These are phyloP conservation scores for Lepidothrix coronata DNA, from an alignment of 2,113 vertebrate species.

Conservation along the genomic window DNA sequence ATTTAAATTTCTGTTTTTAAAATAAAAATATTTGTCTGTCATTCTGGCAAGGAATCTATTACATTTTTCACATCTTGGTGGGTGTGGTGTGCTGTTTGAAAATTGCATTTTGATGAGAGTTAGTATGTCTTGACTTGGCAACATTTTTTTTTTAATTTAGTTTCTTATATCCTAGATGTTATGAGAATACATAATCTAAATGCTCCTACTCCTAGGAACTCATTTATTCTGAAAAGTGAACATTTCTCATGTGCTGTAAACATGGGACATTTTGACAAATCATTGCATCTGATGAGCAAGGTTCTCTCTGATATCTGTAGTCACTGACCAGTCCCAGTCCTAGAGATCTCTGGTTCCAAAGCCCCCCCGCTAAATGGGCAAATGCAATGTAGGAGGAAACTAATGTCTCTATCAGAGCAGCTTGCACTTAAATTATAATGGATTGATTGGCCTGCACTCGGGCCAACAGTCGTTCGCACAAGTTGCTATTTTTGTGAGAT, in stretches of 20 bases:
- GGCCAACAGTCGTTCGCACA: neutral
- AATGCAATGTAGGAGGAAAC: neutral
- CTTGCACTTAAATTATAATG: conserved; percentile 11
- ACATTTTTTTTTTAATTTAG: neutral
- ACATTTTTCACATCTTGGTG: neutral
- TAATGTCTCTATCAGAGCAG: neutral
- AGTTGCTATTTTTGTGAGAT: neutral
- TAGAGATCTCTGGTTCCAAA: neutral
- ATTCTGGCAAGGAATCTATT: neutral
- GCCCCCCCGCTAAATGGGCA: neutral
- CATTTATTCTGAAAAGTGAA: neutral
- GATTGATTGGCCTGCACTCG: neutral
- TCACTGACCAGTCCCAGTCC: neutral
- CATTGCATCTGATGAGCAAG: neutral
- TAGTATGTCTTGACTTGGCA: neutral
- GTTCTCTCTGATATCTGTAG: neutral
- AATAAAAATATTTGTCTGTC: neutral
- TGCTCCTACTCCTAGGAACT: neutral
- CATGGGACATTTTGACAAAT: neutral
- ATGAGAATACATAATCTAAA: neutral
- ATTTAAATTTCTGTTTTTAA: neutral
- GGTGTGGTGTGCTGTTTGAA: neutral
- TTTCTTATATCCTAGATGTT: neutral
- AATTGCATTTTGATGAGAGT: neutral
- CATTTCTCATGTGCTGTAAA: neutral